These are phyloP conservation scores for Delphinus delphis DNA, from an alignment of 2,113 vertebrate species.

Conservation along the genomic window DNA sequence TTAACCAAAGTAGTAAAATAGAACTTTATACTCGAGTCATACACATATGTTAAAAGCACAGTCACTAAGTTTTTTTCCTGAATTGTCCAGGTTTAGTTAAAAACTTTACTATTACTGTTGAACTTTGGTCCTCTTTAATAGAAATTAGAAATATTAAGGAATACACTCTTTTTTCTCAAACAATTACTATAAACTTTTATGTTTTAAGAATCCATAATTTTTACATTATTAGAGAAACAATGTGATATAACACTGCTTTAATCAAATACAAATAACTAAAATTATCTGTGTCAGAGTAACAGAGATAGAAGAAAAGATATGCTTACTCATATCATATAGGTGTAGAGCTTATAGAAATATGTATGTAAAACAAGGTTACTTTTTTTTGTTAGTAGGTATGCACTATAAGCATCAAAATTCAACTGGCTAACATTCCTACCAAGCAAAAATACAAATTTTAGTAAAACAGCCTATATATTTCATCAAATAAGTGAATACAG, in stretches of 20 bases:
- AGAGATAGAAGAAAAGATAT: neutral
- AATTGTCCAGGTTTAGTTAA: neutral
- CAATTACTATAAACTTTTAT: neutral
- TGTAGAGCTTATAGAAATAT: neutral
- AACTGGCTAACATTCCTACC: constrained; percentile 38
- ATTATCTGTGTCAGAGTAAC: neutral
- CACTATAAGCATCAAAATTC: constrained; percentile 14
- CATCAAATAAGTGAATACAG: constrained; percentile 55
- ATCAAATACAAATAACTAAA: neutral
- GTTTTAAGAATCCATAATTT: neutral
- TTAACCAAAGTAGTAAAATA: neutral
- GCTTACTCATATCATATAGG: neutral
- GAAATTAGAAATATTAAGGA: neutral
- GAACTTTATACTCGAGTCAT: neutral
- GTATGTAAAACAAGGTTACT: neutral
- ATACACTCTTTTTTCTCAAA: neutral
- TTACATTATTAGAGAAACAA: neutral
- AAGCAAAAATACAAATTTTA: constrained; percentile 2
- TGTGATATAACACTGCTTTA: neutral
- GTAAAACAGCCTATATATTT: neutral
- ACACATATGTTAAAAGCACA: neutral
- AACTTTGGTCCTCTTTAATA: neutral
- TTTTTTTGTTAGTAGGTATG: neutral
- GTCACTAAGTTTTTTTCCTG: neutral
- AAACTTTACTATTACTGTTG: neutral